phyloP scores from a whole-genome alignment of 2,797 vertebrate species.

The Chlorospingus flavigularis region DNA sequence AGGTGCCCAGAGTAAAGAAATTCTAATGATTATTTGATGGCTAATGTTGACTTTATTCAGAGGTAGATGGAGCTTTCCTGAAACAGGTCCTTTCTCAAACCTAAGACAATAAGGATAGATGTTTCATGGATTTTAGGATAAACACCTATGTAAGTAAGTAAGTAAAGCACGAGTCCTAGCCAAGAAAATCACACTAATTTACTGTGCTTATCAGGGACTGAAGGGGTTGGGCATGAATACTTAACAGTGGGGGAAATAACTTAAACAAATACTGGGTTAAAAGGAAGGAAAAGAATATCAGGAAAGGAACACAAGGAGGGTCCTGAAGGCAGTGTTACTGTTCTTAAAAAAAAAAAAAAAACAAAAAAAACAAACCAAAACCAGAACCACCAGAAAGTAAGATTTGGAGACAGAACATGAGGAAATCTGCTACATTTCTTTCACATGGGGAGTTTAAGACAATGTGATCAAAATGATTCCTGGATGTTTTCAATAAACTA shows the following conservation, averaged over 20 bases:
- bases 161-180: neutral
- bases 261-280: neutral
- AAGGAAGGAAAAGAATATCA: neutral
- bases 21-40: neutral
- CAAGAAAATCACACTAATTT: neutral
- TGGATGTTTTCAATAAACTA: neutral
- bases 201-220: neutral
- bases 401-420: neutral
- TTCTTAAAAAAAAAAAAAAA: neutral
- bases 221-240: neutral
- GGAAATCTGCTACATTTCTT: neutral
- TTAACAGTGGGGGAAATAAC: neutral
- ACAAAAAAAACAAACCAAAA: no score
- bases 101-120: neutral
- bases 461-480: neutral
- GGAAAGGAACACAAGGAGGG: neutral
- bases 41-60: neutral
- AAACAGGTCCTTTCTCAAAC: neutral
- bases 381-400: neutral
- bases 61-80: neutral
- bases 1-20: neutral
- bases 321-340: neutral
- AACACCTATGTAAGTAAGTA: neutral
- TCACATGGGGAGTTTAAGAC: neutral
- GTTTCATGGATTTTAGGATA: neutral